These are phyloP conservation scores for Mirza zaza DNA, from an alignment of 2,113 vertebrate genomes.

Conservation along the genomic window DNA sequence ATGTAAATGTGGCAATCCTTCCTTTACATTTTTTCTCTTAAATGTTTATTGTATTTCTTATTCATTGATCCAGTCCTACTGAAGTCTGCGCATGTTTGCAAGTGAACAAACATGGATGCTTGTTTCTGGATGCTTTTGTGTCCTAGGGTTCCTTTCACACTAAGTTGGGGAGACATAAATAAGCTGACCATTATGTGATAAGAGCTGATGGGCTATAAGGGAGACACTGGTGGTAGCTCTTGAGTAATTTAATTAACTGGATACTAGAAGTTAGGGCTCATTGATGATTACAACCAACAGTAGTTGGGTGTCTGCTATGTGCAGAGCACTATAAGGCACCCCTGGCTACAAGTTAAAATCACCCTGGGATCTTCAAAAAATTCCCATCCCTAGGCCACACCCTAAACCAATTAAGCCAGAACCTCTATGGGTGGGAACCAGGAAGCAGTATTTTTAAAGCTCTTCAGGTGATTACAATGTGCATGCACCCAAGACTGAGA, in stretches of 20 bases:
- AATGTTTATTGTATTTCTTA: not conserved
- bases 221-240: not conserved
- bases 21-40: not conserved
- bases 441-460: not conserved
- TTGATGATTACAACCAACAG: not conserved
- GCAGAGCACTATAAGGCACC: not conserved
- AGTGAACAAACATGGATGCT: no score
- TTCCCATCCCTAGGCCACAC: not conserved
- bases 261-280: not conserved
- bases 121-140: constrained; percentile 38
- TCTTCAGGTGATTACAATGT: not conserved
- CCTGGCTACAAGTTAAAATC: constrained; percentile 13
- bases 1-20: not conserved
- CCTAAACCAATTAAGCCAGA: constrained; percentile 13
- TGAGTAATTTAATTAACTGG: not conserved
- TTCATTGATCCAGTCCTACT: not conserved
- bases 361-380: constrained; percentile 7
- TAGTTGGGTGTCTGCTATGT: not conserved
- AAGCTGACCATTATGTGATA: not conserved
- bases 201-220: not conserved
- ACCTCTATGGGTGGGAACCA: not conserved
- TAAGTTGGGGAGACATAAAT: not conserved
- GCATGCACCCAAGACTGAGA: not conserved
- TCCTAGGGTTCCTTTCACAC: not conserved
- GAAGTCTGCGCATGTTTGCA: not conserved